phyloP scores from a whole-genome alignment of 2,888 invertebrate species.

The Phasia obesa region DNA sequence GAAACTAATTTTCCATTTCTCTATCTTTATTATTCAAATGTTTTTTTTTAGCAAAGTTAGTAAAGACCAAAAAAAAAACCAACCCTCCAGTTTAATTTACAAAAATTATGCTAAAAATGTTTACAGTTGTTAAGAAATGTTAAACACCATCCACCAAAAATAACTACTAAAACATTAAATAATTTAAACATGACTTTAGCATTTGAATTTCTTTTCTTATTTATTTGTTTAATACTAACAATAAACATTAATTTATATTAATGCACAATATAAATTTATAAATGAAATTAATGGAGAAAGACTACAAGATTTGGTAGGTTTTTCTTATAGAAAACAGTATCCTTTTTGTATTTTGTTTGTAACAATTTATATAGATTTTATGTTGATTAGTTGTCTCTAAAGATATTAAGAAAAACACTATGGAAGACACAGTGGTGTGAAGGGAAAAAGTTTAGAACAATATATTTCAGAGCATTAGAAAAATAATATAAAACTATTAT shows the following conservation, averaged over 20 bases:
- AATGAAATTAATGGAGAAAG: slow-evolving; percentile 8
- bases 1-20: neutral
- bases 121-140: slow-evolving; percentile 18
- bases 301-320: slow-evolving; percentile 15
- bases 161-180: neutral
- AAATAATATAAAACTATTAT: too few species aligned
- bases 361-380: slow-evolving; percentile 55
- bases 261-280: slow-evolving; percentile 27
- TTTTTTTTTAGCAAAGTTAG: neutral
- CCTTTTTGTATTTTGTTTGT: slow-evolving; percentile 17
- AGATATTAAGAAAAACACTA: slow-evolving; percentile 28
- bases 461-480: neutral
- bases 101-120: neutral
- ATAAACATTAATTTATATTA: slow-evolving; percentile 38
- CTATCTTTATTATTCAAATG: slow-evolving; percentile 4
- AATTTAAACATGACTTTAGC: neutral
- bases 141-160: slow-evolving; percentile 14
- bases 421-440: slow-evolving; percentile 3
- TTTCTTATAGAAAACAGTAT: neutral
- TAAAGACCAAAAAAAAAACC: neutral
- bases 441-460: neutral
- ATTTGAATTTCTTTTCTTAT: neutral
- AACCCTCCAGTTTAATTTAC: slow-evolving; percentile 13
- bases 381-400: slow-evolving; percentile 38
- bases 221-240: neutral